These are phyloP conservation scores for Odontocolon sp. DNA, from an alignment of 2,888 invertebrate species.

Conservation along the genomic window DNA sequence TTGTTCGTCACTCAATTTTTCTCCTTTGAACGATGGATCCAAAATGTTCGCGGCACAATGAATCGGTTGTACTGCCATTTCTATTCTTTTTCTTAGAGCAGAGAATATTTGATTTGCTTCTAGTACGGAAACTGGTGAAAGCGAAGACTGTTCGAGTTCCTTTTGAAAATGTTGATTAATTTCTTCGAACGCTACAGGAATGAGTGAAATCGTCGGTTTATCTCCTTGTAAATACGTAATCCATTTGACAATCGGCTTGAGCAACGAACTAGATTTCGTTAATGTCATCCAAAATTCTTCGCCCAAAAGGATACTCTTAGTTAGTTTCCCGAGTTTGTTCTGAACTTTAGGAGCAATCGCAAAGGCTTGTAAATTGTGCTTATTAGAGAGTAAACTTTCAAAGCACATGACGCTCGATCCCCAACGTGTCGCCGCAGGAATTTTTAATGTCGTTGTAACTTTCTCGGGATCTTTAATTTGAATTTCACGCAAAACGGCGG, in stretches of 20 bases:
- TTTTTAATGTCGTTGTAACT: constrained; percentile 38
- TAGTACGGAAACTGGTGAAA: not conserved
- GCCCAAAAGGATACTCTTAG: constrained; percentile 9
- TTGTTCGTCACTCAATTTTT: constrained; percentile 5
- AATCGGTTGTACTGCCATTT: constrained; percentile 38
- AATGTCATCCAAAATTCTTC: constrained; percentile 27
- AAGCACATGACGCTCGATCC: constrained; percentile 46
- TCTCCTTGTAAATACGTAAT: constrained; percentile 32
- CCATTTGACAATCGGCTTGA: constrained; percentile 32
- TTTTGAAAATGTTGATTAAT: constrained; percentile 16
- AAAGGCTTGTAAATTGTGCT: constrained; percentile 41
- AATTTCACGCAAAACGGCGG: constrained; percentile 50
- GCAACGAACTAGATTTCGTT: constrained; percentile 8
- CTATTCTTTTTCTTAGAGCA: constrained; percentile 18
- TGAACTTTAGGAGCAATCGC: constrained; percentile 30
- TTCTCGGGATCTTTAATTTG: constrained; percentile 38
- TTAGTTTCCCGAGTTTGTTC: not conserved
- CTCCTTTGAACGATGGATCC: constrained; percentile 37
- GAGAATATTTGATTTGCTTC: constrained; percentile 6
- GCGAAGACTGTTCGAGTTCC: constrained; percentile 11
- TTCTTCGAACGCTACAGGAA: constrained; percentile 35
- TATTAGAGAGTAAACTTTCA: constrained; percentile 45
- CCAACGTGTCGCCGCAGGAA: constrained; percentile 54
- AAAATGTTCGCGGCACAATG: constrained; percentile 56
- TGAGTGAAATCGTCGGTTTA: constrained; percentile 22